Conservation (phyloP, 2,888 invertebrate species). For the Frankliniella intonsa region DNA sequence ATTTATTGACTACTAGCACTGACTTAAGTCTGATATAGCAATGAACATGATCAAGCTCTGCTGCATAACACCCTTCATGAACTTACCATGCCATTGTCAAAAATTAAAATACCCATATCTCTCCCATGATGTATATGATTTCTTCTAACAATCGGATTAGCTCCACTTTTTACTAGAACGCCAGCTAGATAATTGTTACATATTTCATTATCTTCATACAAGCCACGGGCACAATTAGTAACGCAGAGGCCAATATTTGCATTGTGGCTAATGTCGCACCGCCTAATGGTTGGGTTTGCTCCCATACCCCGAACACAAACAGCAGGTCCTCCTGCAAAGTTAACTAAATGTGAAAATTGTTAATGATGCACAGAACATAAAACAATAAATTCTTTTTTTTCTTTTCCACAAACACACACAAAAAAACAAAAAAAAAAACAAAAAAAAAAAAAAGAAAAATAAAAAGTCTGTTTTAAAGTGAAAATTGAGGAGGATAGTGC, state of each 20-base stretch:
- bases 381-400: too few species aligned
- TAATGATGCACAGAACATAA: conserved; percentile 21
- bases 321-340: conserved; percentile 97
- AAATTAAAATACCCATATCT: conserved; percentile 96
- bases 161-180: conserved; percentile 99
- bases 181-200: conserved; percentile 96
- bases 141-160: conserved; percentile 95
- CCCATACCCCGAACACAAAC: conserved; percentile 93
- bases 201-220: conserved; percentile 98
- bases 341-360: conserved; percentile 43
- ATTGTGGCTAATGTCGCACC: conserved; percentile 98
- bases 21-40: too few species aligned
- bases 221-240: conserved; percentile 95
- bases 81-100: conserved; percentile 90
- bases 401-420: conserved; percentile 27
- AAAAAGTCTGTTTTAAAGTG: too few species aligned
- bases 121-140: conserved; percentile 95
- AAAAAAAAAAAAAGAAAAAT: too few species aligned
- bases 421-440: conserved; percentile 30
- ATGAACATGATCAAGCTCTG: too few species aligned
- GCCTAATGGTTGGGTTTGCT: conserved; percentile 89
- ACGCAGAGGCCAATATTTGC: conserved; percentile 98
- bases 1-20: too few species aligned
- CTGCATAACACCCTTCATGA: too few species aligned
- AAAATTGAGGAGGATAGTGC: too few species aligned